Percentiles rank a stretch among this genome's conserved stretches.
Conservation (phyloP, 2,797 vertebrate species). For the Thalassophryne amazonica region DNA sequence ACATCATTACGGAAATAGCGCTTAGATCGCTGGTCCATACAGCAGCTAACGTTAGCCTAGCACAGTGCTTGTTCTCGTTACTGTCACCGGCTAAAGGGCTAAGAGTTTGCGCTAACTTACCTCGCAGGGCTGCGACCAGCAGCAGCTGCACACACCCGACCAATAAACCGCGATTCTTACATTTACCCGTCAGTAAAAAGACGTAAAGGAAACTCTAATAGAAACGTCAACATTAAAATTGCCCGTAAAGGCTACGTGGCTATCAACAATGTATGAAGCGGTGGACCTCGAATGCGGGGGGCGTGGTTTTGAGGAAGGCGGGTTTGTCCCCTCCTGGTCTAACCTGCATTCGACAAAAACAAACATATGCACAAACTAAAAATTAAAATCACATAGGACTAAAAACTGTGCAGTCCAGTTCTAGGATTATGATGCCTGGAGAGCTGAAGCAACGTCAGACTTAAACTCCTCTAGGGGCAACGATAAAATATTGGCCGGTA, state of each 20-base stretch:
- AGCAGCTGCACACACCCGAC: slow-evolving; percentile 40
- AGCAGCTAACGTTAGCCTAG: slow-evolving; percentile 63
- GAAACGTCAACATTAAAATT: slow-evolving; percentile 52
- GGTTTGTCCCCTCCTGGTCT: slow-evolving; percentile 52
- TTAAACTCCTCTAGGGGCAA: too few relatives aligned
- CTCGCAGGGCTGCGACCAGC: slow-evolving; percentile 68
- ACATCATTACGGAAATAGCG: too few relatives aligned
- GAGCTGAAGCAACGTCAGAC: too few relatives aligned
- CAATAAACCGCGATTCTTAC: slow-evolving; percentile 9
- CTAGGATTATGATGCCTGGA: too few relatives aligned
- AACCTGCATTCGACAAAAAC: slow-evolving; percentile 68
- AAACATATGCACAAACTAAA: slow-evolving; percentile 41
- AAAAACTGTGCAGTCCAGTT: too few relatives aligned
- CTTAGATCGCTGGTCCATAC: too few relatives aligned
- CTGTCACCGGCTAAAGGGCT: slow-evolving; percentile 58
- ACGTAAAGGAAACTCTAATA: slow-evolving; percentile 19
- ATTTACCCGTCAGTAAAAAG: slow-evolving; percentile 7
- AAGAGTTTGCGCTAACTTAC: slow-evolving; percentile 75
- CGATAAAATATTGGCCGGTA: too few relatives aligned
- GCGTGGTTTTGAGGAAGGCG: slow-evolving; percentile 63
- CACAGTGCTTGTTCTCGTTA: too few relatives aligned
- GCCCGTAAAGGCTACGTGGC: slow-evolving; percentile 58
- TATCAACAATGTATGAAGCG: slow-evolving; percentile 78
- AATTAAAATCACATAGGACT: too few relatives aligned
- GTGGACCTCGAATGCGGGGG: slow-evolving; percentile 73